These are phyloP conservation scores for Spinibarbus caldwelli DNA, from an alignment of 2,797 vertebrate genomes.

Conservation along the genomic window DNA sequence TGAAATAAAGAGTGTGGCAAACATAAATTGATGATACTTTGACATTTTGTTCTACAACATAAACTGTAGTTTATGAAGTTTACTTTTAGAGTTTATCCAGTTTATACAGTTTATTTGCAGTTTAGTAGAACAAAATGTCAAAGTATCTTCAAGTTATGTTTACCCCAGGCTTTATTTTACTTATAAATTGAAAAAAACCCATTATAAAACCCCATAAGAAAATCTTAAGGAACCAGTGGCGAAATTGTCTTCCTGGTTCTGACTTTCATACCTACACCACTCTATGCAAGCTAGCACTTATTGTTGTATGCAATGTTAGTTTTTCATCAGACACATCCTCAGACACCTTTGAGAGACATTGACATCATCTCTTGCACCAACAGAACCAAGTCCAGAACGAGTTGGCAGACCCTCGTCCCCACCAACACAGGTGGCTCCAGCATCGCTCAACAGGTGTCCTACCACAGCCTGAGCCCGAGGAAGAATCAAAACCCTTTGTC, in stretches of 20 bases:
- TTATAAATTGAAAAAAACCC: background rate
- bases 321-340: no score
- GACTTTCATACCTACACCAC: background rate
- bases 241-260: background rate
- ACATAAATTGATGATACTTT: no score
- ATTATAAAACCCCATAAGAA: background rate
- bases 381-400: constrained; percentile 79
- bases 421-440: constrained; percentile 75
- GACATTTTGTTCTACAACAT: no score
- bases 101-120: no score
- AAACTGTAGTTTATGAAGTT: background rate
- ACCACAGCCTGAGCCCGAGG: constrained; percentile 68
- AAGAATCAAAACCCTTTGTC: constrained; percentile 83
- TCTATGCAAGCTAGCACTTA: background rate
- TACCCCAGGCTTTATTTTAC: background rate
- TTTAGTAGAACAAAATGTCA: background rate
- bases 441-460: constrained; percentile 71
- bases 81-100: no score
- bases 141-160: background rate
- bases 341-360: constrained; percentile 72
- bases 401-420: constrained; percentile 68
- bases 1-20: no score
- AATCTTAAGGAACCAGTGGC: background rate
- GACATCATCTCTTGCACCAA: constrained; percentile 61
- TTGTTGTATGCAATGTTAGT: background rate